Evolutionary conservation across 2,888 invertebrate species (phyloP), one percentile per base, ranked within the genome.

Genomic region (Ceramica pisi): DNA sequence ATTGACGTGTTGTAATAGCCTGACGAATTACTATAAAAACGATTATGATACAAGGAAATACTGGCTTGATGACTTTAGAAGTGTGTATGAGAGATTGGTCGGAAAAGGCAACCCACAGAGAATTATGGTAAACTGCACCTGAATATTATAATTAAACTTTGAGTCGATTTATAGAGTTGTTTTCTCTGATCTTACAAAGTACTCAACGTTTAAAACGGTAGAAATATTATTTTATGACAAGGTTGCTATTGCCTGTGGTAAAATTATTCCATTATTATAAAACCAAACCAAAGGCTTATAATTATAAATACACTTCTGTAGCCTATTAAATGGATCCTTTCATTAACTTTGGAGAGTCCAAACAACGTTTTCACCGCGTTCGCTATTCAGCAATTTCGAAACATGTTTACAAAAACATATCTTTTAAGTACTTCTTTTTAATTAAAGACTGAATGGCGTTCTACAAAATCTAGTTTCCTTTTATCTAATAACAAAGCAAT

Each of bases 401-500:
- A 63, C 23, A 23, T 41, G 38, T 48, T 46, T 44, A 8, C 23
- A 44, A 63, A 65, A 76, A 50, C 56, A 50, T 46, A 77, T 68
- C 35, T 78, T 69, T 46, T 2, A 38, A 71, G 51, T 51, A 48
- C 44, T 50, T 44, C 19, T 21, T 67, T 68, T 68, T 48, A 69
- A 69, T 68, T 63, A 71, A 83, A 83, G 4, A 12, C 16, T 50
- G 51, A 72, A 79, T 57, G n/a, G 10, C 48, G 10, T 35, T 66
- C 23, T 10, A 46, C 31, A 56, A 60, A 57, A 67, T 60, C 48
- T 56, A 65, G 68, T 71, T 62, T 23, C 62, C 31, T 73, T 67
- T 64, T 21, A 74, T 71, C 60, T 51, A 46, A 67, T 71, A 38
- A 80, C 63, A 46, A 63, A 65, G 67, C 67, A 75, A 71, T 81